phyloP scores from a whole-genome alignment of 2,888 invertebrate species.

The Anagyrus pseudococci region DNA sequence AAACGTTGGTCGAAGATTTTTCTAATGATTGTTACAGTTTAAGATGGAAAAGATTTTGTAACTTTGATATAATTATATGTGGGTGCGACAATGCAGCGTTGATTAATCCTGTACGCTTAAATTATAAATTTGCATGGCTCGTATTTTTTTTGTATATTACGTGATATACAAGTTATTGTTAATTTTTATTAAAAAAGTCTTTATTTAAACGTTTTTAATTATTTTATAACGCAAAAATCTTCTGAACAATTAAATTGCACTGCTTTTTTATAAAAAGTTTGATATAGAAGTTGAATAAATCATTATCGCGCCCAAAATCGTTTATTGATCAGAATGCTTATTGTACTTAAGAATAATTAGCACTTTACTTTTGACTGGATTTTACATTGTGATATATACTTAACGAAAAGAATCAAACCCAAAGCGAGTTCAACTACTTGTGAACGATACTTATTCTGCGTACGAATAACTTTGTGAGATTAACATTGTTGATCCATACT shows the following conservation, averaged over 20 bases:
- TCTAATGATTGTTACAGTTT: slow-evolving; percentile 30
- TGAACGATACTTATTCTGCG: slow-evolving; percentile 3
- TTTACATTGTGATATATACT: slow-evolving; percentile 20
- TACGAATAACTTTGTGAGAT: neutral
- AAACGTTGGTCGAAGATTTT: slow-evolving; percentile 23
- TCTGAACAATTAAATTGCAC: no score
- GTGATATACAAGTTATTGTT: slow-evolving; percentile 3
- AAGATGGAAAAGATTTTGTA: slow-evolving; percentile 19
- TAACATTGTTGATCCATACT: slow-evolving; percentile 3
- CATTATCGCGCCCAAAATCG: slow-evolving; percentile 30
- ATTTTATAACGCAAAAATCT: no score
- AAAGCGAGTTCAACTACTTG: neutral
- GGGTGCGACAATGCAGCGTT: slow-evolving; percentile 34
- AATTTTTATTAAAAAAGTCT: neutral
- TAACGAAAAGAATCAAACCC: slow-evolving; percentile 16
- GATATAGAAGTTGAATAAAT: slow-evolving; percentile 4
- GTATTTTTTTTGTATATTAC: no score
- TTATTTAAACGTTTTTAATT: no score
- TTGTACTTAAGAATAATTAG: slow-evolving; percentile 23
- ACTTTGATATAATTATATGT: no score
- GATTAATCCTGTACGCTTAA: slow-evolving; percentile 18
- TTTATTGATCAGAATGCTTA: slow-evolving; percentile 10
- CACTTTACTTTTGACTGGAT: slow-evolving; percentile 21
- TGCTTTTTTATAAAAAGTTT: slow-evolving; percentile 9
- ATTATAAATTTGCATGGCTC: no score